These are phyloP conservation scores for Odobenus rosmarus DNA, from an alignment of 2,113 vertebrate species.

Conservation along the genomic window DNA sequence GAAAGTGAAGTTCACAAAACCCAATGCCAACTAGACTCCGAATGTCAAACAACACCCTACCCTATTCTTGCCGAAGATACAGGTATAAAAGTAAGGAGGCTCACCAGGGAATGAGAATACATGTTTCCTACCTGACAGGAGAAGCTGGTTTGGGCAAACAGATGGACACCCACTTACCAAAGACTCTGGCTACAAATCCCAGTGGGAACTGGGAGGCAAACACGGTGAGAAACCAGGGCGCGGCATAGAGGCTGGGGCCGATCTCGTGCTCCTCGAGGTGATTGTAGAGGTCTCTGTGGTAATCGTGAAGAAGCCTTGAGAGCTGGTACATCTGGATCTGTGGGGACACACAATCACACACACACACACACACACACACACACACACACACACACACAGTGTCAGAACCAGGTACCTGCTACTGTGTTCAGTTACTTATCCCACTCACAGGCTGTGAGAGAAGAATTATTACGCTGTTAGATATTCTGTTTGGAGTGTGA, in stretches of 20 bases:
- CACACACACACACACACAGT: neutral
- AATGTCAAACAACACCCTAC: neutral
- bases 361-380: neutral
- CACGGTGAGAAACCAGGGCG: constrained; percentile 91
- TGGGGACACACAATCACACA: neutral
- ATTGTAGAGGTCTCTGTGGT: constrained; percentile 89
- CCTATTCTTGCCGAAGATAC: neutral
- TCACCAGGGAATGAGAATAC: accelerated
- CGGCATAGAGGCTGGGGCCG: constrained; percentile 90
- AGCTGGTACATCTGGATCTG: constrained; percentile 93
- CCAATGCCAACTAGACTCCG: neutral
- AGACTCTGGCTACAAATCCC: constrained; percentile 91
- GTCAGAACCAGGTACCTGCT: accelerated
- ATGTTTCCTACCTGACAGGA: accelerated
- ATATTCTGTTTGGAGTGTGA: neutral
- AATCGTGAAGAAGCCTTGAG: constrained; percentile 90
- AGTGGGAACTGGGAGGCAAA: constrained; percentile 91
- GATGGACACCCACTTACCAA: constrained; percentile 83
- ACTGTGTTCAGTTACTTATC: accelerated
- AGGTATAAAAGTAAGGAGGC: neutral
- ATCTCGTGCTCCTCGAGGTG: constrained; percentile 90
- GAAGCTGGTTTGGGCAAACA: neutral
- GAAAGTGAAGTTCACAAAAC: neutral
- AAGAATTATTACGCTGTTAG: neutral
- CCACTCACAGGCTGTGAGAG: too few species aligned